Base-by-base conservation (phyloP, 2,113 vertebrate genomes). In the Podiceps cristatus region DNA sequence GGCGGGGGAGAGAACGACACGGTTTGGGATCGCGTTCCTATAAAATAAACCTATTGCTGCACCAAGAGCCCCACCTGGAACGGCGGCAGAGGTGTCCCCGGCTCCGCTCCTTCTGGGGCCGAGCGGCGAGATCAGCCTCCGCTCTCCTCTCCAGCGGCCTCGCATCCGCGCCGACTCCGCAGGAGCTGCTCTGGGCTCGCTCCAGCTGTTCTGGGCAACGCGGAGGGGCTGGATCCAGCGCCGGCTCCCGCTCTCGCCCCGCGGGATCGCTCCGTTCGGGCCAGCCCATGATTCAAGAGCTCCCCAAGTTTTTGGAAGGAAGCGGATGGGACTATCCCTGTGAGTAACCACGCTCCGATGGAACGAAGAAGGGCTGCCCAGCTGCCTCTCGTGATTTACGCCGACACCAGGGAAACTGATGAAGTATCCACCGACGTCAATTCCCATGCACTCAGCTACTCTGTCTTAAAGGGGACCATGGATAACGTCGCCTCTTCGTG, bases 261-360 rank as follows among this genome's bases (percentile, higher is more conserved):
- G 0, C 0, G 1, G 33, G 15, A 11, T 9, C 1, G 13, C 3
- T 7, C 10, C 2, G 11, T 1, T 7, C 1, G 7, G 37, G 53
- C 8, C 55, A 8, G n/a, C 52, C 10, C 9, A 0, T 1, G 23
- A 4, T 9, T 7, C 58, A 3, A 0, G 9, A 24, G 6, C 7
- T 1, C 53, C 19, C 0, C 0, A 7, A 52, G 6, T n/a, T n/a
- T 3, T 7, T 22, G 52, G 56, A 1, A 47, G 40, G 52, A 6
- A 8, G 42, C 10, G 3, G 0, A 3, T 2, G 76, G 90, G 72
- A 53, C 12, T 1, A 6, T 23, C 37, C 3, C 0, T 0, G 10
- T 3, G 50, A 44, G 94, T 2, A 2, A 14, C 92, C 3, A 18
- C 1, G n/a, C 77, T 4, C 24, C 1, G 1, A 1, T 22, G 55